A percentile compares a stretch with the other conserved stretches of the same genome.
phyloP scores from a whole-genome alignment of 2,888 invertebrate species.

The Orchesellides sinensis region DNA sequence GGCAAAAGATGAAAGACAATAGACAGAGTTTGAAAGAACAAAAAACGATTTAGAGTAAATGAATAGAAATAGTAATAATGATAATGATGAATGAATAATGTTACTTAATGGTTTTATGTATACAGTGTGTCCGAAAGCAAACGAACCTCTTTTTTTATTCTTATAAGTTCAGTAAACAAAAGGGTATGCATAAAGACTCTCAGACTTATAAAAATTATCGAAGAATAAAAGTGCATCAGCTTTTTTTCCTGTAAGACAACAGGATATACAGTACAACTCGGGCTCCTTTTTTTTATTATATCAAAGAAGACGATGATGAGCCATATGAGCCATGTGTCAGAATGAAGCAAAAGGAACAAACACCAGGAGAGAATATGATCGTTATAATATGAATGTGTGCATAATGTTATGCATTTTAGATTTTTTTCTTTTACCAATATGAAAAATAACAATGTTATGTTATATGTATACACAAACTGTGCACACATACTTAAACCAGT shows the following conservation, averaged over 20 bases:
- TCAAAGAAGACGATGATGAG: constrained; percentile 33
- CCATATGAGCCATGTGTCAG: constrained; percentile 63
- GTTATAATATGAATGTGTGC: constrained; percentile 12
- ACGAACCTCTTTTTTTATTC: background rate
- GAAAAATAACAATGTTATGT: no score
- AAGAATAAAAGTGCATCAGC: background rate
- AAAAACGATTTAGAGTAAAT: background rate
- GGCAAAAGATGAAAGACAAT: constrained; percentile 39
- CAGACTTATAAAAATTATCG: no score
- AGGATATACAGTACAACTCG: constrained; percentile 38
- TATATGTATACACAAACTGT: no score
- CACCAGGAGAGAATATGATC: constrained; percentile 6
- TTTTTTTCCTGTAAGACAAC: constrained; percentile 26
- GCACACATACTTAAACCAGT: background rate
- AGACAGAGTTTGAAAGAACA: background rate
- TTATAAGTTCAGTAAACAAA: constrained; percentile 42
- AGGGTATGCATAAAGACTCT: no score
- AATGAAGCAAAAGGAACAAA: constrained; percentile 40
- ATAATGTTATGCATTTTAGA: constrained; percentile 47
- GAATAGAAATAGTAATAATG: background rate
- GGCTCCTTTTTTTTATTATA: background rate
- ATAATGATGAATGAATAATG: background rate
- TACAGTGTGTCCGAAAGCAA: constrained; percentile 18
- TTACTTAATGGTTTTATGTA: background rate
- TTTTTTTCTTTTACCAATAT: constrained; percentile 42